Percentiles rank a stretch among this genome's conserved stretches.
Evolutionary conservation across 2,113 vertebrate genomes (phyloP).

Genomic region (Fulica atra): DNA sequence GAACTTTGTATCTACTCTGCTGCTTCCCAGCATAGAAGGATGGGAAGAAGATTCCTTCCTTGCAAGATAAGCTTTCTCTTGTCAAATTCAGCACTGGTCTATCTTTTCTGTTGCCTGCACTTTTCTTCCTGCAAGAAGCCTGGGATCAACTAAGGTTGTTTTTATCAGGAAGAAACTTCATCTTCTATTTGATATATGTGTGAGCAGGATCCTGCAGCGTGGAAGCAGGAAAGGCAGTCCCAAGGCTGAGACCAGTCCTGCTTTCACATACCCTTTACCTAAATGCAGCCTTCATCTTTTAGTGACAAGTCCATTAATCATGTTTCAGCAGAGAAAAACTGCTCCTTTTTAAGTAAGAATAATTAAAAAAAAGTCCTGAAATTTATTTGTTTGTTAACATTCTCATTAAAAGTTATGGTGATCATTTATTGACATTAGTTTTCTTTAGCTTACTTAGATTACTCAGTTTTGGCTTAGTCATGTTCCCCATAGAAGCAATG

Average conservation of each 20-base stretch:
- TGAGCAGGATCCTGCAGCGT: not conserved
- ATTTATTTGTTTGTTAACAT: not conserved
- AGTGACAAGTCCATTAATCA: not conserved
- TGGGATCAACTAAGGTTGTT: not conserved
- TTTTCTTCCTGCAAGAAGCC: not conserved
- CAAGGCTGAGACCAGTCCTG: not conserved
- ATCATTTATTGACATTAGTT: not conserved
- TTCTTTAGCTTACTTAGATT: not conserved
- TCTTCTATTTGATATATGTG: not conserved
- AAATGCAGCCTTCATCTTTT: not conserved
- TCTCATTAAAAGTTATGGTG: not conserved
- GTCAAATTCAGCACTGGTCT: not conserved
- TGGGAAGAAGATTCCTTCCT: not conserved
- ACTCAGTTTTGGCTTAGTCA: not conserved
- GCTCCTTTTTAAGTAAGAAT: not conserved
- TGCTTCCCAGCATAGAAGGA: not conserved
- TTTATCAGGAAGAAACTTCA: not conserved
- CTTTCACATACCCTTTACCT: not conserved
- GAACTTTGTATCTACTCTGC: not conserved
- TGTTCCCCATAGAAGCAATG: not conserved
- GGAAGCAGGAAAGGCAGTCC: not conserved
- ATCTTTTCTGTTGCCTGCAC: not conserved
- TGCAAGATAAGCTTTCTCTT: not conserved
- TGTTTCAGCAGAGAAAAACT: not conserved
- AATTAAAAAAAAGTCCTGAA: not conserved